phyloP scores from a whole-genome alignment of 2,888 invertebrate species.

The Autographa pulchrina region DNA sequence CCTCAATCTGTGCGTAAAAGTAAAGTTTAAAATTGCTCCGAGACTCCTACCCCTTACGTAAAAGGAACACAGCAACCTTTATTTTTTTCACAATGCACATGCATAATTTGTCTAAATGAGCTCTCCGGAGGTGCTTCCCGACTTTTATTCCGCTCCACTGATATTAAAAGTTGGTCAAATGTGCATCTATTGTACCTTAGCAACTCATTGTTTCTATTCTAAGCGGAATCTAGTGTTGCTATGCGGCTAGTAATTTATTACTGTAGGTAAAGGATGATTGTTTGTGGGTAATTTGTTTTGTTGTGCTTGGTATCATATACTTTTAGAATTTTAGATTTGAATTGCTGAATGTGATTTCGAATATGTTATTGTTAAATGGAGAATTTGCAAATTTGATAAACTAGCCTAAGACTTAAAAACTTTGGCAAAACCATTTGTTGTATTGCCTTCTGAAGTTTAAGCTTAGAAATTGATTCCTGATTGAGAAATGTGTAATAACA shows the following conservation, averaged over 20 bases:
- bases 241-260: constrained; percentile 52
- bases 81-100: constrained; percentile 71
- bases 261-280: constrained; percentile 40
- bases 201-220: constrained; percentile 72
- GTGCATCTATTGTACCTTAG: constrained; percentile 75
- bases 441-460: too few relatives aligned
- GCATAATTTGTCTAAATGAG: constrained; percentile 83
- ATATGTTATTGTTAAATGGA: too few relatives aligned
- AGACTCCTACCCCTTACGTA: constrained; percentile 12
- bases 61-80: constrained; percentile 46
- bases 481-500: too few relatives aligned
- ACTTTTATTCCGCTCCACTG: constrained; percentile 74
- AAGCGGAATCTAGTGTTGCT: constrained; percentile 54
- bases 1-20: too few relatives aligned
- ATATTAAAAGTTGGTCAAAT: constrained; percentile 83
- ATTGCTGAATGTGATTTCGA: too few relatives aligned
- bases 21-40: neutral
- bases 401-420: too few relatives aligned
- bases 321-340: neutral
- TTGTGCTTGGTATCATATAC: neutral
- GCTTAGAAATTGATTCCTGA: too few relatives aligned
- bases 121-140: constrained; percentile 66
- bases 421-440: too few relatives aligned
- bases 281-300: constrained; percentile 39
- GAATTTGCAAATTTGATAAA: too few relatives aligned